These are phyloP conservation scores for Parambassis ranga DNA, from an alignment of 2,797 vertebrate species.

Conservation along the genomic window DNA sequence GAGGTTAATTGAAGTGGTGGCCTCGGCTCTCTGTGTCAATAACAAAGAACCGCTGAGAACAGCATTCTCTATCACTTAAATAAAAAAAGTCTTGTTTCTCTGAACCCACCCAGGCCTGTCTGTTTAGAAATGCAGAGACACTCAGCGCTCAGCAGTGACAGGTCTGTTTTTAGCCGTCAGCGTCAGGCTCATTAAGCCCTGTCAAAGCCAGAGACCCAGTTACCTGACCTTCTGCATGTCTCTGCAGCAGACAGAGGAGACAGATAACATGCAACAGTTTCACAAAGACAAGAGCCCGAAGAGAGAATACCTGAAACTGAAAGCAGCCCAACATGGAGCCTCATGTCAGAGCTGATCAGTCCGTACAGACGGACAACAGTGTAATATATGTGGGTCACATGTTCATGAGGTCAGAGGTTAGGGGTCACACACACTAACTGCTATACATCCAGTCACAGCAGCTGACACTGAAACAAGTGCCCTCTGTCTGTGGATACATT, in stretches of 20 bases:
- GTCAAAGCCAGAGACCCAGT: neutral
- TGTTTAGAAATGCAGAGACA: neutral
- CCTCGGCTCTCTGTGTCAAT: neutral
- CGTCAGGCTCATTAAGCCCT: neutral
- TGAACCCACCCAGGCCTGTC: neutral
- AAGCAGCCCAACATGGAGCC: neutral
- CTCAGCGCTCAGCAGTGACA: neutral
- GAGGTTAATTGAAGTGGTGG: conserved; percentile 26
- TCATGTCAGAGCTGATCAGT: neutral
- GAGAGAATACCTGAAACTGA: neutral
- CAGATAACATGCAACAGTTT: neutral
- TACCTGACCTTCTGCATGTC: neutral
- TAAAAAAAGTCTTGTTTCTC: neutral
- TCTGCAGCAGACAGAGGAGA: neutral
- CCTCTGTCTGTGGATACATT: no score
- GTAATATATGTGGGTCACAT: neutral
- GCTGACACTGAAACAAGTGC: no score
- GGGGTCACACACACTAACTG: neutral
- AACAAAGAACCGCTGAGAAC: neutral
- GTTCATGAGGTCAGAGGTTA: neutral
- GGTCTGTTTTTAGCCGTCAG: conserved; percentile 14
- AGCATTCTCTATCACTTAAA: no score
- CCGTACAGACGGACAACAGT: neutral
- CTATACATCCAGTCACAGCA: neutral
- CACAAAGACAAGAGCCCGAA: neutral